These are phyloP conservation scores for Cyprinodon brontotheroides DNA, from an alignment of 2,113 vertebrate species.

Conservation along the genomic window DNA sequence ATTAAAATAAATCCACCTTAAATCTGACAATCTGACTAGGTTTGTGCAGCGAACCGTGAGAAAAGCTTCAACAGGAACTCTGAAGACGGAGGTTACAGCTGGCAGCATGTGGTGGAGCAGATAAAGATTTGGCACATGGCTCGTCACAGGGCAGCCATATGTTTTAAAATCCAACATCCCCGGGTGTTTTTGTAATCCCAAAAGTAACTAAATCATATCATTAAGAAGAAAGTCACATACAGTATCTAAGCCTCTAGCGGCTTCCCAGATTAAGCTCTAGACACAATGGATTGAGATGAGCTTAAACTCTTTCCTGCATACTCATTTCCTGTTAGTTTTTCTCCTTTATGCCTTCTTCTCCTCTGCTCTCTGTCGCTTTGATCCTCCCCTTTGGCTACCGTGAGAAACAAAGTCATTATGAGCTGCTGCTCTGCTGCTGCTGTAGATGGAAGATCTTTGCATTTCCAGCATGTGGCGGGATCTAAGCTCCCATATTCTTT, in stretches of 20 bases:
- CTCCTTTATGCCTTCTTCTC: conserved; percentile 20
- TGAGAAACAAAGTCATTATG: conserved; percentile 58
- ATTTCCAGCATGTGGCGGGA: conserved; percentile 40
- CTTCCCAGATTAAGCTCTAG: conserved; percentile 59
- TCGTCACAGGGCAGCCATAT: conserved; percentile 18
- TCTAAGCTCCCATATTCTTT: conserved; percentile 35
- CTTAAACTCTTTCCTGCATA: conserved; percentile 60
- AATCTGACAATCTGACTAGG: background rate
- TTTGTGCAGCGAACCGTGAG: conserved; percentile 5
- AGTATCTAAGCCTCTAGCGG: conserved; percentile 57
- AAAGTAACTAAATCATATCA: conserved; percentile 58
- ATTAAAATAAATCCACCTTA: background rate
- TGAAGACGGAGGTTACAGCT: background rate
- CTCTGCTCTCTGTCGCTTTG: conserved; percentile 44
- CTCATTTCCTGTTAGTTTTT: conserved; percentile 56
- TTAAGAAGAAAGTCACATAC: conserved; percentile 58
- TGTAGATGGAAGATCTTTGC: conserved; percentile 45
- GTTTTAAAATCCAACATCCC: conserved; percentile 33
- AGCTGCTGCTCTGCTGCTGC: background rate
- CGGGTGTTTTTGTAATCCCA: conserved; percentile 44
- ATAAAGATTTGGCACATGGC: conserved; percentile 19
- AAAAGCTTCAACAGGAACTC: conserved; percentile 8
- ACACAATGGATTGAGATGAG: conserved; percentile 65
- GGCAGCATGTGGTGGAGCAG: background rate
- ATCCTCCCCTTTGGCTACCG: conserved; percentile 54